Evolutionary conservation across 37 sponge, comb jelly and placozoan genomes (phyloP).

Genomic region (Beroe ovata): DNA sequence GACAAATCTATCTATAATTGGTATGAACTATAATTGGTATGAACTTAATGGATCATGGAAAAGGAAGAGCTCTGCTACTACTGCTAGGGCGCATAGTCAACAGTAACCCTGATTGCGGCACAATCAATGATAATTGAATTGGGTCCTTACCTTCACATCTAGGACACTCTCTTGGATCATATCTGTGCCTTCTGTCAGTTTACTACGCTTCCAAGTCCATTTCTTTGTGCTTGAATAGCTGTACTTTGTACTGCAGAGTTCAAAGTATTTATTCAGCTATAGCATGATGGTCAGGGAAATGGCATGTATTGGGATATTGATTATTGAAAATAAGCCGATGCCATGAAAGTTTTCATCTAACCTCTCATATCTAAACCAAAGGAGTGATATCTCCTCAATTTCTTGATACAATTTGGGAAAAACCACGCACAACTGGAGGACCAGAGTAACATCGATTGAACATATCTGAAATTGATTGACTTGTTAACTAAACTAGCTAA

Average conservation of each 20-base stretch:
- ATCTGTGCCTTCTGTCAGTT: constrained; percentile 48
- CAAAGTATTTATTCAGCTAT: too few species aligned
- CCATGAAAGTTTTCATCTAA: too few species aligned
- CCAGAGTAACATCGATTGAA: background rate
- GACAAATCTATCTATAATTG: too few species aligned
- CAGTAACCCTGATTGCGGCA: background rate
- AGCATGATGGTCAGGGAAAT: too few species aligned
- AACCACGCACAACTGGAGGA: background rate
- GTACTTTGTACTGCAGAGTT: constrained; percentile 53
- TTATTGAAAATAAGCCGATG: too few species aligned
- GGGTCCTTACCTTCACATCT: constrained; percentile 58
- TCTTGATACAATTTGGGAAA: constrained; percentile 18
- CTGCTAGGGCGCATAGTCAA: too few species aligned
- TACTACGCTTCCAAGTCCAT: constrained; percentile 63
- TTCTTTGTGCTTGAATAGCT: constrained; percentile 57
- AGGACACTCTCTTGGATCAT: constrained; percentile 43
- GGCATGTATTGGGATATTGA: too few species aligned
- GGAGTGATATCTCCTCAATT: background rate
- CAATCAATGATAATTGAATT: background rate
- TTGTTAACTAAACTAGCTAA: too few species aligned
- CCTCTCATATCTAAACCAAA: constrained; percentile 49
- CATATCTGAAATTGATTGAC: constrained; percentile 15
- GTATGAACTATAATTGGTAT: too few species aligned
- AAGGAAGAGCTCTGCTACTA: too few species aligned
- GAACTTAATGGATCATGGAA: too few species aligned